Evolutionary conservation across 2,888 invertebrate genomes (phyloP), one percentile per base, ranked within the genome.

Genomic region (Pediacus dermestoides): DNA sequence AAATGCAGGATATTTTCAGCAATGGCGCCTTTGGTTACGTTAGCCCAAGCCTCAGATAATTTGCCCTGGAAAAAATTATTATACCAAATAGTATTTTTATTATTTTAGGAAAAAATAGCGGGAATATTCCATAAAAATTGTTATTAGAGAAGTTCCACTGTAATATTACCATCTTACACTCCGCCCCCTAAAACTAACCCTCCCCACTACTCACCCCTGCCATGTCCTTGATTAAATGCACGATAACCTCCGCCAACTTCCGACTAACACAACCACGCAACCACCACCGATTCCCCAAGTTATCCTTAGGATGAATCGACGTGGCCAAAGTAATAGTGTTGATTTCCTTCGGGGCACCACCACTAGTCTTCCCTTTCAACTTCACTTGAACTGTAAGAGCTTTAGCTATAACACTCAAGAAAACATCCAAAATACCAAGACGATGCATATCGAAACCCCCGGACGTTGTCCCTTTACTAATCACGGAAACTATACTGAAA

Each of bases 311-410:
- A 70, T 78, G 65, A 64, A 80, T 69, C 53, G 77, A 76, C 1
- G 77, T 74, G 1, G 78, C 76, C 47, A 83, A 62, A 1, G 78
- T 75, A 18, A 81, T 73, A 0, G 80, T 75, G 25, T 71, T 75
- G 14, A 74, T 66, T 44, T 72, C 73, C 57, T 74, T 74, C 16
- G 67, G 63, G 2, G 69, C 61, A 1, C 70, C 64, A 23, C 65
- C 66, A 39, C 64, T 67, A 25, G 72, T 76, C 63, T 81, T 81
- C 28, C 80, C 79, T 63, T 84, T 80, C 3, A 80, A 78, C 70
- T 93, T 93, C 11, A 93, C 85, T 70, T 95, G 94, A 1, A 95
- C 80, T 2, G 86, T 88, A 42, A 96, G 72, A 1, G 93, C 82
- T 70, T 95, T 96, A 18, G 91, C 90, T 44, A 96, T 85, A 50